Evolutionary conservation across 2,888 invertebrate genomes (phyloP).

Genomic region (Drosophila buzzatii): DNA sequence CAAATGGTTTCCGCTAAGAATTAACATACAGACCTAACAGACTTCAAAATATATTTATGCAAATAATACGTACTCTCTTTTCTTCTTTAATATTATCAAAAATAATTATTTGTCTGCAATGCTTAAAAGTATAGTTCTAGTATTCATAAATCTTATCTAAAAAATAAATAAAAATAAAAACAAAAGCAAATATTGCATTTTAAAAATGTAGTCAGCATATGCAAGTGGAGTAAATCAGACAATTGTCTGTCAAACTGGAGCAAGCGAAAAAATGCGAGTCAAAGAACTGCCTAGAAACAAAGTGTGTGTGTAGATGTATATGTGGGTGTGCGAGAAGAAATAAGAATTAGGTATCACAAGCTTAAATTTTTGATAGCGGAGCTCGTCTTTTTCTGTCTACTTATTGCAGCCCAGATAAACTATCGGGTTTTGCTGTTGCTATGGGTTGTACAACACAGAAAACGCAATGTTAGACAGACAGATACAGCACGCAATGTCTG

Average conservation of each 20-base stretch:
- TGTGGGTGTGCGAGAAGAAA: constrained; percentile 23
- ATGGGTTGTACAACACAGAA: constrained; percentile 55
- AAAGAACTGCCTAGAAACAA: neutral
- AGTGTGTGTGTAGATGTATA: neutral
- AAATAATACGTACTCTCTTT: no score
- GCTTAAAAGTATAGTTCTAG: neutral
- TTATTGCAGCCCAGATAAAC: constrained; percentile 51
- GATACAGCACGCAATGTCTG: constrained; percentile 51
- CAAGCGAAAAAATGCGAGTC: constrained; percentile 8
- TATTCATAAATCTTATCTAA: neutral
- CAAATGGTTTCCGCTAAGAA: no score
- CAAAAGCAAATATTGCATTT: neutral
- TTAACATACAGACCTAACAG: no score
- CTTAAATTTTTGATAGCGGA: constrained; percentile 40
- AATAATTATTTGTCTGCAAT: no score
- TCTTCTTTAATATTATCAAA: no score
- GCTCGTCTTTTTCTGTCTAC: constrained; percentile 31
- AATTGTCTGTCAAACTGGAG: constrained; percentile 23
- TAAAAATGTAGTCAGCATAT: neutral
- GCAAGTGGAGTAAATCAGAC: constrained; percentile 1
- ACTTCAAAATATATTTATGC: no score
- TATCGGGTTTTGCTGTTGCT: constrained; percentile 34
- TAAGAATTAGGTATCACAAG: constrained; percentile 46
- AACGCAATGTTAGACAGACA: constrained; percentile 64
- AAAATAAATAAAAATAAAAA: neutral